Evolutionary conservation across 1,140 invertebrate species (phyloP), one percentile per base, ranked within the genome.

Genomic region (Apis dorsata): DNA sequence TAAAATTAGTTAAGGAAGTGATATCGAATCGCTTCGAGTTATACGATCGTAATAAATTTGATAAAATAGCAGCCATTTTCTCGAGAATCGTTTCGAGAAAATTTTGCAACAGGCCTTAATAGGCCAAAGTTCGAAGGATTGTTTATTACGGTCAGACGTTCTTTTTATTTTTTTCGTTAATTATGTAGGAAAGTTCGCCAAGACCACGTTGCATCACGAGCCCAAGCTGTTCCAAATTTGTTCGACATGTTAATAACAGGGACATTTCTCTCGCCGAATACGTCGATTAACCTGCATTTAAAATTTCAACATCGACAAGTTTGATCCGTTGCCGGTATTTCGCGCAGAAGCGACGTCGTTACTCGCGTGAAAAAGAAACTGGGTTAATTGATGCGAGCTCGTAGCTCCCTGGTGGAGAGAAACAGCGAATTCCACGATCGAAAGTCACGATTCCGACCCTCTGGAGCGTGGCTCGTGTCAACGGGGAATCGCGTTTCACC

Each of bases 321-420:
- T 17, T 13, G 51, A 69, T 69, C 68, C 44, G 44, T 8, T 21
- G 55, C n/a, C n/a, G 11, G 12, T 17, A 19, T 51, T 24, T 49
- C 55, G 66, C 57, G 66, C 66, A 28, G 49, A 51, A 70, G 51
- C 44, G 8, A 34, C 55, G 28, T 49, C 49, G 49, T 62, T 72
- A 59, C 44, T 57, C 71, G 71, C 28, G 60, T 53, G 79, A 73
- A 66, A 74, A 73, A 74, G 79, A 66, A 81, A 81, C 73, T 81
- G 62, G 79, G 79, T 81, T 81, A 81, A 81, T 81, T 81, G 73
- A 81, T 75, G 63, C 79, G 71, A 75, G 24, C 71, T 51, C 62
- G 28, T 17, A 53, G 55, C 28, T 75, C 62, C 53, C 53, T 59
- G 71, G 21, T n/a, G 57, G 60, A 73, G 49, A 53, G 57, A 72